phyloP scores from a whole-genome alignment of 2,113 vertebrate genomes.

The Chaenogobius annularis region DNA sequence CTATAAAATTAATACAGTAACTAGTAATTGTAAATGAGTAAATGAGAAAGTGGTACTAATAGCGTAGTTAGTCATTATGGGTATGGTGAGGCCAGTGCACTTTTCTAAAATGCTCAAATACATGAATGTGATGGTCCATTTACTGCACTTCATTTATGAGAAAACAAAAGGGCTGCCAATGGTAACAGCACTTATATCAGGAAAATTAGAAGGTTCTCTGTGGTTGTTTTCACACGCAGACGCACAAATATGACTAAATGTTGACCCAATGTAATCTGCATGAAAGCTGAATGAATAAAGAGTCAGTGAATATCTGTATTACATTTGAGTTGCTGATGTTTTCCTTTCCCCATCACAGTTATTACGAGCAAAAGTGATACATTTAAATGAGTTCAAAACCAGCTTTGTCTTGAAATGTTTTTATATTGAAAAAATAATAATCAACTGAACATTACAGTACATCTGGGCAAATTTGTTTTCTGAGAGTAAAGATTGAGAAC shows the following conservation, averaged over 20 bases:
- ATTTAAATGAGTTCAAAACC: no score
- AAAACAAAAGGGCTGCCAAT: constrained; percentile 6
- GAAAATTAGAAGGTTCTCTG: background rate
- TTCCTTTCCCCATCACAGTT: no score
- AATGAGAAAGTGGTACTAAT: background rate
- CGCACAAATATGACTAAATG: background rate
- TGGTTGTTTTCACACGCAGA: background rate
- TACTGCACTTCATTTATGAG: constrained; percentile 2
- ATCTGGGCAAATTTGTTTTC: background rate
- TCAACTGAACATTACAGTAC: background rate
- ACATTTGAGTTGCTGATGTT: background rate
- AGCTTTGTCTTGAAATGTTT: background rate
- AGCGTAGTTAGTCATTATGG: background rate
- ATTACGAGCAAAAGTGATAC: background rate
- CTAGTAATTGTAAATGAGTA: background rate
- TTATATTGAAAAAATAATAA: background rate
- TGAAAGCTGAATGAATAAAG: background rate
- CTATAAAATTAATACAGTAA: background rate
- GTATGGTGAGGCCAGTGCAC: background rate
- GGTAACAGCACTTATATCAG: constrained; percentile 2
- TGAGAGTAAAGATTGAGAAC: background rate
- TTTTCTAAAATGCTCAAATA: background rate
- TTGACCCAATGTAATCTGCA: background rate
- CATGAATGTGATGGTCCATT: background rate
- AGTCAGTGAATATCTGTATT: background rate